Conservation (phyloP, 2,113 vertebrate species). For the Atlantisia rogersi region DNA sequence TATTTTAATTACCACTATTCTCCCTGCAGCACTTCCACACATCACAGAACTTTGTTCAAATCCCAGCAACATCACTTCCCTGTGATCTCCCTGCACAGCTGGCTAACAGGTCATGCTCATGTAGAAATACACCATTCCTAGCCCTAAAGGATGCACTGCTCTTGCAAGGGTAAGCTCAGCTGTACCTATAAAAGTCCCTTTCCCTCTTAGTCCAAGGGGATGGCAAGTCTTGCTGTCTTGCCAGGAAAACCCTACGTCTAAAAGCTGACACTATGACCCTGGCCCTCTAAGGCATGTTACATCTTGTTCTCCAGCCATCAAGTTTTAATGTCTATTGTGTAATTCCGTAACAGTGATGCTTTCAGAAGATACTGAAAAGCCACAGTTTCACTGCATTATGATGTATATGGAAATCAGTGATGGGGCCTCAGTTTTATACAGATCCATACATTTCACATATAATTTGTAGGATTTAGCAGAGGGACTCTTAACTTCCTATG, state of each 20-base stretch:
- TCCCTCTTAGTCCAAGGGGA: not conserved
- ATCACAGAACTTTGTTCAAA: not conserved
- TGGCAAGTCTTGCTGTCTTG: not conserved
- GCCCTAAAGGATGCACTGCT: not conserved
- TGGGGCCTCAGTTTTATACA: constrained; percentile 9
- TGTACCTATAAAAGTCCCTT: constrained; percentile 39
- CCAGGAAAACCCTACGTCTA: constrained; percentile 49
- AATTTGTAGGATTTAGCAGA: not conserved
- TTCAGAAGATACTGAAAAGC: constrained; percentile 9
- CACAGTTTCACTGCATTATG: not conserved
- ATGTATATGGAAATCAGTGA: not conserved
- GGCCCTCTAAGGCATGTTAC: constrained; percentile 51
- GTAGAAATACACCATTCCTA: not conserved
- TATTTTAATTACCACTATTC: not conserved
- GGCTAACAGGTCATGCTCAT: not conserved
- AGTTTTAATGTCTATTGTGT: not conserved
- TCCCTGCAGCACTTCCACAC: not conserved
- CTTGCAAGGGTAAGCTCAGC: not conserved
- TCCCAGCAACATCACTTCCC: not conserved
- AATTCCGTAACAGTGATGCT: not conserved
- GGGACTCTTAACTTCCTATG: not conserved
- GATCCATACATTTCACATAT: not conserved
- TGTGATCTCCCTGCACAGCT: not conserved
- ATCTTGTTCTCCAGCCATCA: constrained; percentile 41
- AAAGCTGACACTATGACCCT: constrained; percentile 27